Evolutionary conservation across 1,140 invertebrate genomes (phyloP).

Genomic region (Neuroterus valhalla): DNA sequence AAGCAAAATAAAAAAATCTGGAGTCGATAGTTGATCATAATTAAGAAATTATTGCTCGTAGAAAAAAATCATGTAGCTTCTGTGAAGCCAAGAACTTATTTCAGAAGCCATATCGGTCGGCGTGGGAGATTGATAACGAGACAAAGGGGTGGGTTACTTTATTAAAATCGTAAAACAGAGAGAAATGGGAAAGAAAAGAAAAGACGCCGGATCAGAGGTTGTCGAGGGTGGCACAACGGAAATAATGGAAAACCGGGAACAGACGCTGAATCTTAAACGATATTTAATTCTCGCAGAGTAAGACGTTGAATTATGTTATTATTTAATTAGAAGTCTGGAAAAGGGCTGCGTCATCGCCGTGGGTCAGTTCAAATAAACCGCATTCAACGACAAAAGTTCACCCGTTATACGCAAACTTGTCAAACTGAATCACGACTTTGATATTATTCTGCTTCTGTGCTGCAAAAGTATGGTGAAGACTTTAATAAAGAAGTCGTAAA

Average conservation of each 20-base stretch:
- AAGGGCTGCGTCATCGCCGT: constrained; percentile 52
- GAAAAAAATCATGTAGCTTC: not conserved
- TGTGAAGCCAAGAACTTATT: not conserved
- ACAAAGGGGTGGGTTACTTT: constrained; percentile 58
- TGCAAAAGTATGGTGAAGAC: not conserved
- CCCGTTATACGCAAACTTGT: constrained; percentile 41
- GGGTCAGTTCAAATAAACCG: constrained; percentile 52
- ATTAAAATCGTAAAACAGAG: constrained; percentile 61
- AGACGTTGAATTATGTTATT: constrained; percentile 71
- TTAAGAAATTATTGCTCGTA: not conserved
- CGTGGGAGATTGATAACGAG: constrained; percentile 50
- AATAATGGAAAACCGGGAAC: constrained; percentile 64
- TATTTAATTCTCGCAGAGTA: constrained; percentile 70
- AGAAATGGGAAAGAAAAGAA: constrained; percentile 55
- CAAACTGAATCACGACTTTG: constrained; percentile 29
- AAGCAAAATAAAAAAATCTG: not conserved
- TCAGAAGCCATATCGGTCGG: not conserved
- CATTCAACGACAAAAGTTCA: constrained; percentile 43
- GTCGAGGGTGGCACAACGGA: constrained; percentile 46
- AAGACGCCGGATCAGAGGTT: constrained; percentile 41
- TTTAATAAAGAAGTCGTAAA: constrained; percentile 9
- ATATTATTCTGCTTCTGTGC: constrained; percentile 22
- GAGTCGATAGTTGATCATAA: no score
- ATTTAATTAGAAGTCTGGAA: constrained; percentile 69
- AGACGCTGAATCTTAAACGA: constrained; percentile 68